Percentiles rank a stretch among this genome's conserved stretches.
These are phyloP conservation scores for Operophtera brumata DNA, from an alignment of 2,888 invertebrate species.

Conservation along the genomic window DNA sequence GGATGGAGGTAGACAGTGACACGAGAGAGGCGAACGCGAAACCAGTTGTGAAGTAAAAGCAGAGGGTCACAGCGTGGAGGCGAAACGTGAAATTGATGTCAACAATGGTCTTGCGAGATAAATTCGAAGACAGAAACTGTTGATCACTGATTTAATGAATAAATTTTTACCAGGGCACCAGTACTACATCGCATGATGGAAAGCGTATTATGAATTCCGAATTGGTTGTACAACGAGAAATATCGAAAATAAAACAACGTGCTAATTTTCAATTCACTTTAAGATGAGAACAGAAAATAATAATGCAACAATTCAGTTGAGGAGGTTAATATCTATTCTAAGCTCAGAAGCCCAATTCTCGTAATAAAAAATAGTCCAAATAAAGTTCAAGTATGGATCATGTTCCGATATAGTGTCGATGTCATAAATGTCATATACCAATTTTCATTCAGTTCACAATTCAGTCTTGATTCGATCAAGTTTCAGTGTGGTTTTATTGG, in stretches of 20 bases:
- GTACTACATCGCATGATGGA: constrained; percentile 67
- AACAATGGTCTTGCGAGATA: constrained; percentile 47
- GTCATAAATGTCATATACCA: too few relatives aligned
- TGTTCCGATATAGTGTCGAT: too few relatives aligned
- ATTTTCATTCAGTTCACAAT: too few relatives aligned
- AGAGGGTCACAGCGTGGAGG: constrained; percentile 19
- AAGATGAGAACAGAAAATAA: constrained; percentile 24
- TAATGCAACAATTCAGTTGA: too few relatives aligned
- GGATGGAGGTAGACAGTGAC: constrained; percentile 1
- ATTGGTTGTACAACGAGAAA: constrained; percentile 61
- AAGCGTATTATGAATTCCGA: constrained; percentile 80
- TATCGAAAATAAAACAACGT: constrained; percentile 64
- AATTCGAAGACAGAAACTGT: constrained; percentile 48
- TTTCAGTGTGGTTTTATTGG: too few relatives aligned
- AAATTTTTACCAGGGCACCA: constrained; percentile 69
- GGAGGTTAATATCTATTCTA: too few relatives aligned
- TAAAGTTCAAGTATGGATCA: too few relatives aligned
- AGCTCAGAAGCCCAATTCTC: too few relatives aligned
- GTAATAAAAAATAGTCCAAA: too few relatives aligned
- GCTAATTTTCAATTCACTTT: constrained; percentile 37
- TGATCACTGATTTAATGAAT: constrained; percentile 73
- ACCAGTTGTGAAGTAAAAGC: constrained; percentile 30
- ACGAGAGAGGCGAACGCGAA: constrained; percentile 29
- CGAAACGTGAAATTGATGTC: constrained; percentile 42
- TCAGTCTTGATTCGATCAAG: too few relatives aligned